A percentile compares a stretch with the other conserved stretches of the same genome.
Evolutionary conservation across 2,888 invertebrate genomes (phyloP).

Genomic region (Heteromurus nitidus): DNA sequence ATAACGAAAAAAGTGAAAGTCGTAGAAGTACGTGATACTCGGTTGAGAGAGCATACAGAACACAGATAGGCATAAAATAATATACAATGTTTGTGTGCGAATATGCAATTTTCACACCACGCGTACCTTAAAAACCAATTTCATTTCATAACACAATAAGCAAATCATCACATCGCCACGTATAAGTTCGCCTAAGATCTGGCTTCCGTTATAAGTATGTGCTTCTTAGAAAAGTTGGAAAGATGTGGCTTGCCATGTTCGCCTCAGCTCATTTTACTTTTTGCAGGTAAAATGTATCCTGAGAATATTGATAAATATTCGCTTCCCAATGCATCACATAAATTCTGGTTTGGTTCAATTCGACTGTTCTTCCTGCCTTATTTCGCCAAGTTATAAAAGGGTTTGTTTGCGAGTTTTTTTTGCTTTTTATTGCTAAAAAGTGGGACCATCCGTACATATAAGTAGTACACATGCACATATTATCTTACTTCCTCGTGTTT

Average conservation of each 20-base stretch:
- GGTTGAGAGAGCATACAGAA: neutral
- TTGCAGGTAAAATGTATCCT: neutral
- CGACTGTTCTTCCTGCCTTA: too few relatives aligned
- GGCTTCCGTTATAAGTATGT: too few relatives aligned
- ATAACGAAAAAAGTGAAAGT: neutral
- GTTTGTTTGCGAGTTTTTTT: too few relatives aligned
- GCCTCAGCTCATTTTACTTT: too few relatives aligned
- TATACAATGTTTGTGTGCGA: constrained; percentile 23
- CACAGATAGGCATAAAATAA: neutral
- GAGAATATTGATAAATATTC: constrained; percentile 1
- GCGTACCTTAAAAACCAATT: constrained; percentile 4
- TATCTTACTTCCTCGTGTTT: too few relatives aligned
- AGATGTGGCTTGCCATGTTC: neutral
- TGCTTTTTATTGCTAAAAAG: too few relatives aligned
- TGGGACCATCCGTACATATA: too few relatives aligned
- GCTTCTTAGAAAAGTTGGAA: neutral
- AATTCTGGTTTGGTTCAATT: neutral
- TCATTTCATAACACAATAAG: constrained; percentile 31
- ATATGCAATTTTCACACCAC: constrained; percentile 17
- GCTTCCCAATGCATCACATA: neutral
- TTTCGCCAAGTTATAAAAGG: too few relatives aligned
- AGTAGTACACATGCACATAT: too few relatives aligned
- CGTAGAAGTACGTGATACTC: too few relatives aligned
- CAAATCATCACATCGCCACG: neutral
- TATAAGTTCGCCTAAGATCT: too few relatives aligned